These are phyloP conservation scores for Eciton burchellii DNA, from an alignment of 1,140 invertebrate genomes.

Conservation along the genomic window DNA sequence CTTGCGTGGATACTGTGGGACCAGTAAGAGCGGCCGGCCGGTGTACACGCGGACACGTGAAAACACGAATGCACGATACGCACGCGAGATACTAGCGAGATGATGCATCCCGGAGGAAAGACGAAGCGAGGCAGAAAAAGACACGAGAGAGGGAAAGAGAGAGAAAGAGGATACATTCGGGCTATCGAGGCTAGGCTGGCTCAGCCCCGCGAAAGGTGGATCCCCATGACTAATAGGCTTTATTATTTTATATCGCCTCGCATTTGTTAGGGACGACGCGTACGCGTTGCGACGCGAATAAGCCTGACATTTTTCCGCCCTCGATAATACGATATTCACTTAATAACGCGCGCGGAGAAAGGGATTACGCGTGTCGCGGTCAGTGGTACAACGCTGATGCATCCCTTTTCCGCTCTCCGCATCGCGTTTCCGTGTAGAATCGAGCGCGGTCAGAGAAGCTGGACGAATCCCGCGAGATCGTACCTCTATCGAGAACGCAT, in stretches of 20 bases:
- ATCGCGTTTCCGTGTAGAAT: not conserved
- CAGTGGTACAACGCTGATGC: constrained; percentile 45
- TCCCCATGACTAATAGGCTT: constrained; percentile 82
- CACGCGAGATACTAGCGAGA: constrained; percentile 39
- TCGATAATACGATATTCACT: constrained; percentile 78
- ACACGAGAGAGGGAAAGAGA: constrained; percentile 1
- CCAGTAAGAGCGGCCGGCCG: constrained; percentile 52
- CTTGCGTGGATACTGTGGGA: constrained; percentile 77
- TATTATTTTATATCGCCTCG: constrained; percentile 84
- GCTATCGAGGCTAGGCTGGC: constrained; percentile 34
- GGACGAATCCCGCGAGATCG: not conserved
- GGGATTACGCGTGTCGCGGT: constrained; percentile 71
- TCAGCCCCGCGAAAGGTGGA: constrained; percentile 57
- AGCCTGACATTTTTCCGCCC: constrained; percentile 64
- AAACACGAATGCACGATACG: constrained; percentile 51
- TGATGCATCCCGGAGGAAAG: constrained; percentile 38
- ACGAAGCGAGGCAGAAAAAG: not conserved
- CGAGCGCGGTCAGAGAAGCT: not conserved
- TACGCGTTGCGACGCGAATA: constrained; percentile 55
- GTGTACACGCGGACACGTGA: constrained; percentile 58
- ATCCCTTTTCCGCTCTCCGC: constrained; percentile 2
- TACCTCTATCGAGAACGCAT: not conserved
- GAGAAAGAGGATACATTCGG: constrained; percentile 58
- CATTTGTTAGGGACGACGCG: constrained; percentile 80
- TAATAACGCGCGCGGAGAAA: constrained; percentile 78